Conservation (phyloP, 35 echinoderm and acorn worm genomes). For the Lytechinus variegatus region DNA sequence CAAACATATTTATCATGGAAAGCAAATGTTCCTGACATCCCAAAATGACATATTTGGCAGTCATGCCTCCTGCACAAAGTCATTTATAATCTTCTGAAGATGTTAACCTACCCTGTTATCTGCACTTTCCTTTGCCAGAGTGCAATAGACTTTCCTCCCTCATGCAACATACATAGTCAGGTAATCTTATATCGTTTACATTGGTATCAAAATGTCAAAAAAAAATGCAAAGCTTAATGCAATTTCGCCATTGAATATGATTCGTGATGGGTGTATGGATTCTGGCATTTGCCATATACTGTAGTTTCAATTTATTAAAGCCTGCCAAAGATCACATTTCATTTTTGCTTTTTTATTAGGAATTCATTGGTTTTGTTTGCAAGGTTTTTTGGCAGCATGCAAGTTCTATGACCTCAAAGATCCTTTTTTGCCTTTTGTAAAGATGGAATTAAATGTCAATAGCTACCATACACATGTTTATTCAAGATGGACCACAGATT, state of each 20-base stretch:
- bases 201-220: slow-evolving; percentile 5
- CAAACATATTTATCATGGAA: neutral
- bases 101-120: neutral
- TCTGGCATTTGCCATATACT: neutral
- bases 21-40: neutral
- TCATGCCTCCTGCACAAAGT: neutral
- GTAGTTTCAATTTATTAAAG: neutral
- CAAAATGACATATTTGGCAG: neutral
- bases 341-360: neutral
- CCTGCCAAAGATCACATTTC: neutral
- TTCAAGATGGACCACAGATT: no score
- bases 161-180: neutral
- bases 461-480: no score
- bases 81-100: neutral
- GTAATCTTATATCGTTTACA: neutral
- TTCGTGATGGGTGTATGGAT: neutral
- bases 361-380: slow-evolving; percentile 7
- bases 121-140: neutral
- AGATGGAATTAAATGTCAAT: neutral
- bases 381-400: neutral
- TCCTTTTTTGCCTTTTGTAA: neutral
- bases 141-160: neutral
- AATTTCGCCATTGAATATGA: neutral
- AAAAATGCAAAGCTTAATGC: neutral
- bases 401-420: neutral